Evolutionary conservation across 2,113 vertebrate genomes (phyloP).

Genomic region (Chiloscyllium plagiosum): DNA sequence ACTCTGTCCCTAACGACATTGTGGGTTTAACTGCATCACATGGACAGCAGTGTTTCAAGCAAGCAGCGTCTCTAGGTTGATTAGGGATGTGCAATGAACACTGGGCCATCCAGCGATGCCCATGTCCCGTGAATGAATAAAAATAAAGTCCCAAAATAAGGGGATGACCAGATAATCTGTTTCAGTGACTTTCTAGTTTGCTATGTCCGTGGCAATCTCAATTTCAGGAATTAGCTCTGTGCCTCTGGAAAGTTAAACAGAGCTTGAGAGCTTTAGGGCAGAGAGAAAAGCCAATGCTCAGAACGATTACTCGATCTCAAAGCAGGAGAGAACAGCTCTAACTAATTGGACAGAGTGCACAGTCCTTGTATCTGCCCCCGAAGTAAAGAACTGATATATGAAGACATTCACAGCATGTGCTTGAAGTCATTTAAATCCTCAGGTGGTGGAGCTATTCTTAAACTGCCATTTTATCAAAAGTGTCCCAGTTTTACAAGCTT

Average conservation of each 20-base stretch:
- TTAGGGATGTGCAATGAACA: too few relatives aligned
- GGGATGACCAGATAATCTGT: too few relatives aligned
- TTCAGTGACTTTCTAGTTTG: background rate
- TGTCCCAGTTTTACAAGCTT: conserved; percentile 3
- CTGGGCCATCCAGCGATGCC: too few relatives aligned
- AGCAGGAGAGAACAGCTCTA: background rate
- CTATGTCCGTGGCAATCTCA: background rate
- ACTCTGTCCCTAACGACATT: too few relatives aligned
- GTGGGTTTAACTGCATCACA: too few relatives aligned
- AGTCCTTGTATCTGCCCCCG: background rate
- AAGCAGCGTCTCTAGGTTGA: too few relatives aligned
- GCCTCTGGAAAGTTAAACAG: background rate
- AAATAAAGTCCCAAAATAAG: too few relatives aligned
- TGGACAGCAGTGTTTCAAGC: too few relatives aligned
- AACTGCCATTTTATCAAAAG: conserved; percentile 2
- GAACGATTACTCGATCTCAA: background rate
- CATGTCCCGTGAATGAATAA: too few relatives aligned
- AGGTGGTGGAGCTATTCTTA: background rate
- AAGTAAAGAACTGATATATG: background rate
- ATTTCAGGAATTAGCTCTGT: background rate
- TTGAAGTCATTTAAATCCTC: background rate
- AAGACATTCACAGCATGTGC: background rate
- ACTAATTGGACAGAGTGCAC: background rate
- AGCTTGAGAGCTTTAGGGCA: background rate
- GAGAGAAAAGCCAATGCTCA: background rate